Percentiles rank a stretch among this genome's conserved stretches.
phyloP scores from a whole-genome alignment of 2,888 invertebrate species.

The Deilephila porcellus region DNA sequence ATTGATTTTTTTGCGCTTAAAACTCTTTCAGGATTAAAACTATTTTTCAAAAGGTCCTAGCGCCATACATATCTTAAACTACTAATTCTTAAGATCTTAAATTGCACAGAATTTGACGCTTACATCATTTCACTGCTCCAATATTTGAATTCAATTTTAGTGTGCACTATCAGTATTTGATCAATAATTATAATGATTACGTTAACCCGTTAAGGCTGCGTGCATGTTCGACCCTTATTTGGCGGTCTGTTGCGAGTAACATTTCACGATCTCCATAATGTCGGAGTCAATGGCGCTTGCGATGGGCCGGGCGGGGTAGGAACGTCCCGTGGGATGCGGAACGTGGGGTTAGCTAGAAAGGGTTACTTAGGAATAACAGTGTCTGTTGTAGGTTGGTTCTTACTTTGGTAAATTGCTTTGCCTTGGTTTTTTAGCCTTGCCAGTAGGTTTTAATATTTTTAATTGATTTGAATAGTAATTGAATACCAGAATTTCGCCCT shows the following conservation, averaged over 20 bases:
- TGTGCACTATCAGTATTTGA: background rate
- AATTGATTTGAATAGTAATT: too few species aligned
- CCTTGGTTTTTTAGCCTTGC: too few species aligned
- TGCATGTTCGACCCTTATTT: constrained; percentile 31
- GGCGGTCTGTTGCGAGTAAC: constrained; percentile 23
- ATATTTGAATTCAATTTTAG: constrained; percentile 1
- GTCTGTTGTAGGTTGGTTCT: too few species aligned
- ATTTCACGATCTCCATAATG: constrained; percentile 31
- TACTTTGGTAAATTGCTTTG: too few species aligned
- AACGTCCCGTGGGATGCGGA: constrained; percentile 50
- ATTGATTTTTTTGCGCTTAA: too few species aligned
- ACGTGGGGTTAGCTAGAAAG: background rate
- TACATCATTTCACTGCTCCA: background rate
- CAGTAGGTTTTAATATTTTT: too few species aligned
- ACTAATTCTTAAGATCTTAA: too few species aligned
- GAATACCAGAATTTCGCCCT: too few species aligned
- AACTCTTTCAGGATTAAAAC: too few species aligned
- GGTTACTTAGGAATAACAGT: background rate
- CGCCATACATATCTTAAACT: too few species aligned
- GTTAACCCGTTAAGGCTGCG: constrained; percentile 35
- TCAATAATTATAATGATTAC: constrained; percentile 34
- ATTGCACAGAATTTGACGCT: background rate
- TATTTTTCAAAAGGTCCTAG: too few species aligned
- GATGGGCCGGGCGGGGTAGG: constrained; percentile 63
- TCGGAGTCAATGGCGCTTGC: constrained; percentile 63